Base-by-base conservation (phyloP, 2,888 invertebrate genomes). In the Chrysomela aeneicollis region DNA sequence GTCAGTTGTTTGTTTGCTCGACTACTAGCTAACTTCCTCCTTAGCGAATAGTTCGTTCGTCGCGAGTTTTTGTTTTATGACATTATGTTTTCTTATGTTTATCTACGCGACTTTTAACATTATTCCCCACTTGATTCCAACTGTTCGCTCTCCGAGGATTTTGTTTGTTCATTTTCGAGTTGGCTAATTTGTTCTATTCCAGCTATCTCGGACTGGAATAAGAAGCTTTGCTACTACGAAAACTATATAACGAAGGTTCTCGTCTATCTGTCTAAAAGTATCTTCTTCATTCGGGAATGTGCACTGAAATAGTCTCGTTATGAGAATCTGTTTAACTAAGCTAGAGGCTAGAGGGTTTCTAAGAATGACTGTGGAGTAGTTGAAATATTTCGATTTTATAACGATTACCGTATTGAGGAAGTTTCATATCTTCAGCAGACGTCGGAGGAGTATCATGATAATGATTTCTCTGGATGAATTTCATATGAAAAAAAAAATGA, bases 1-100 rank as follows among this genome's bases (percentile, higher is more conserved):
- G 35, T 72, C 74, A 75, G 74, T 74, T 73, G 73, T 73, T 71
- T 73, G 72, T 69, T 69, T 72, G 68, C 67, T 59, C 67, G 61
- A 61, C 66, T 59, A 58, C 59, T 19, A 67, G 62, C 61, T 63
- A 71, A 71, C 66, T 70, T 69, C 62, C 64, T 65, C 68, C 67
- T 66, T 69, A 63, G 67, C 66, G 64, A 70, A 73, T 72, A 71
- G 71, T 73, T 74, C 65, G 71, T 67, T 70, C 60, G 69, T 35
- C 12, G 66, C 51, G 70, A 74, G 64, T 74, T 74, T 72, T 71
- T 73, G 72, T 66, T 73, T 72, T 72, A 73, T 68, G 71, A 69
- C 70, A 68, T 71, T 70, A 67, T 68, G 71, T 63, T 73, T 68
- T 70, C 71, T 69, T 74, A 72, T 71, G 71, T 70, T 71, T 66